phyloP scores from a whole-genome alignment of 2,113 vertebrate genomes.

The Talpa occidentalis region DNA sequence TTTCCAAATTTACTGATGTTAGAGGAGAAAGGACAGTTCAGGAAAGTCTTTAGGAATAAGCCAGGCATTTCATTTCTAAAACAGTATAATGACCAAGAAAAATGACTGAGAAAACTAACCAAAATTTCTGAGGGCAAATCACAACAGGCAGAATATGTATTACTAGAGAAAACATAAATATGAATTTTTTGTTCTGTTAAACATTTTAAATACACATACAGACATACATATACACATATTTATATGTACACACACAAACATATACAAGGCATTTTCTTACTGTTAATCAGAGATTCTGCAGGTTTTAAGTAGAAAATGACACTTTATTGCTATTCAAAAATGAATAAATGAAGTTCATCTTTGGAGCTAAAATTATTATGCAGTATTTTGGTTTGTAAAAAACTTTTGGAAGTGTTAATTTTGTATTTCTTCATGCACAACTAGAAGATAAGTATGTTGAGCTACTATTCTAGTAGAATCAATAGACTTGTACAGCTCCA shows the following conservation, averaged over 20 bases:
- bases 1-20: slow-evolving; percentile 69
- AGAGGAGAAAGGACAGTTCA: not conserved
- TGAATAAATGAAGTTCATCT: not conserved
- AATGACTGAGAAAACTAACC: not conserved
- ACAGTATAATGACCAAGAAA: not conserved
- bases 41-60: slow-evolving; percentile 18
- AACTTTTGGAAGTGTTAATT: not conserved
- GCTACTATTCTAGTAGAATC: not conserved
- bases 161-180: not conserved
- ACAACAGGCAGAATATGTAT: not conserved
- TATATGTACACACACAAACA: not conserved
- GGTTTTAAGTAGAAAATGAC: slow-evolving; percentile 4
- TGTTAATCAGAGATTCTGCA: not conserved
- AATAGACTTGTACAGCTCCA: not conserved
- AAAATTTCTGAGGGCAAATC: not conserved
- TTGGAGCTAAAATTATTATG: not conserved
- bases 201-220: not conserved
- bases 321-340: not conserved
- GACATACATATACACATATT: not conserved
- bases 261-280: not conserved
- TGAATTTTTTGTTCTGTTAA: slow-evolving; percentile 20
- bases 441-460: not conserved
- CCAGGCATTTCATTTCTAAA: not conserved
- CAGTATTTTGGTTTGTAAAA: slow-evolving; percentile 17
- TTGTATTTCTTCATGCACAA: slow-evolving; percentile 1